Percentiles rank a stretch among this genome's conserved stretches.
Evolutionary conservation across 2,113 vertebrate species (phyloP).

Genomic region (Heptranchias perlo): DNA sequence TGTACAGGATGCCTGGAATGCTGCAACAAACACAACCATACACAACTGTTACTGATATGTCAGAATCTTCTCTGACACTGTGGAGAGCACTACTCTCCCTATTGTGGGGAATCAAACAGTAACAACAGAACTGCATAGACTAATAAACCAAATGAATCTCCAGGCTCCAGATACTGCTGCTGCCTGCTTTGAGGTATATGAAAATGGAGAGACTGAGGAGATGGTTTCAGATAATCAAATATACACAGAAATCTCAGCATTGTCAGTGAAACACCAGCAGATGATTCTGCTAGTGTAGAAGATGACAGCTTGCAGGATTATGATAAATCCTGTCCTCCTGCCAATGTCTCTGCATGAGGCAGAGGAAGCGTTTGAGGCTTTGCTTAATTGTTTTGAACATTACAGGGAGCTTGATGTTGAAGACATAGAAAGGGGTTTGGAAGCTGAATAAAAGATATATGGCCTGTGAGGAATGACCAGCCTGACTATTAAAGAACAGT

Average conservation of each 20-base stretch:
- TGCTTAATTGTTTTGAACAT: slow-evolving; percentile 38
- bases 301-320: slow-evolving; percentile 37
- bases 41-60: background rate
- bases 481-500: background rate
- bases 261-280: slow-evolving; percentile 25
- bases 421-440: background rate
- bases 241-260: slow-evolving; percentile 10
- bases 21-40: slow-evolving; percentile 12
- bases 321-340: slow-evolving; percentile 22
- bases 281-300: background rate
- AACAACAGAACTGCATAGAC: slow-evolving; percentile 17
- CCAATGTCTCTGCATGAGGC: slow-evolving; percentile 31
- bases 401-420: slow-evolving; percentile 5
- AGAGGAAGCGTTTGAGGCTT: slow-evolving; percentile 26
- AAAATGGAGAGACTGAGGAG: background rate
- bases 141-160: slow-evolving; percentile 26
- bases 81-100: background rate
- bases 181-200: background rate
- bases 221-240: slow-evolving; percentile 23
- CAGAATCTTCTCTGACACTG: background rate
- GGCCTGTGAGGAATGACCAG: background rate
- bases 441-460: slow-evolving; percentile 23
- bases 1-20: slow-evolving; percentile 19
- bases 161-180: background rate
- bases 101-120: background rate